phyloP scores from a whole-genome alignment of 2,888 invertebrate genomes.

The Agriopis marginaria region DNA sequence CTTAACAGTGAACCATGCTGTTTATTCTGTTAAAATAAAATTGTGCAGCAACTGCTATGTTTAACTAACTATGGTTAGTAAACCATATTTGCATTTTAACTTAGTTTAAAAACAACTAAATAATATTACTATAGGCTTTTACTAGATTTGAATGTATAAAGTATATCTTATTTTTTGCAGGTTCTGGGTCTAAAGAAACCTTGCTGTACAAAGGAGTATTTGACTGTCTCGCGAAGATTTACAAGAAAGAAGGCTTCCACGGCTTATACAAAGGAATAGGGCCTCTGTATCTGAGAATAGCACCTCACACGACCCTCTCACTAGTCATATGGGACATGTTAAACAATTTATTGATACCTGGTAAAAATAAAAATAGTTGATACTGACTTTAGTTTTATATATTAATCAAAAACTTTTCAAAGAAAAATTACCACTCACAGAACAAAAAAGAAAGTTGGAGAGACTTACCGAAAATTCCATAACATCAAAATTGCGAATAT shows the following conservation, averaged over 20 bases:
- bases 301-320: slow-evolving; percentile 92
- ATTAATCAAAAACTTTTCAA: slow-evolving; percentile 4
- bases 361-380: slow-evolving; percentile 62
- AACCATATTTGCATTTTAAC: too few relatives aligned
- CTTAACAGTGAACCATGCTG: too few relatives aligned
- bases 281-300: slow-evolving; percentile 91
- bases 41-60: too few relatives aligned
- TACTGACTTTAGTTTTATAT: slow-evolving; percentile 41
- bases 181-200: slow-evolving; percentile 87
- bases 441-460: background rate
- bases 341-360: slow-evolving; percentile 64
- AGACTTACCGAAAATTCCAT: background rate
- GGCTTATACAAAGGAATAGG: slow-evolving; percentile 93
- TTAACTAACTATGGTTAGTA: too few relatives aligned
- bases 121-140: background rate
- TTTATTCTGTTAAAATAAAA: too few relatives aligned
- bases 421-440: background rate
- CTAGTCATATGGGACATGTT: slow-evolving; percentile 91
- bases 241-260: slow-evolving; percentile 90
- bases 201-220: slow-evolving; percentile 89
- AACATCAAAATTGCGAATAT: background rate
- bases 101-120: background rate
- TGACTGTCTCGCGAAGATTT: slow-evolving; percentile 92
- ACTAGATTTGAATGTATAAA: background rate
- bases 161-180: slow-evolving; percentile 67